These are phyloP conservation scores for Aporophyla nigra DNA, from an alignment of 2,888 invertebrate species.

Conservation along the genomic window DNA sequence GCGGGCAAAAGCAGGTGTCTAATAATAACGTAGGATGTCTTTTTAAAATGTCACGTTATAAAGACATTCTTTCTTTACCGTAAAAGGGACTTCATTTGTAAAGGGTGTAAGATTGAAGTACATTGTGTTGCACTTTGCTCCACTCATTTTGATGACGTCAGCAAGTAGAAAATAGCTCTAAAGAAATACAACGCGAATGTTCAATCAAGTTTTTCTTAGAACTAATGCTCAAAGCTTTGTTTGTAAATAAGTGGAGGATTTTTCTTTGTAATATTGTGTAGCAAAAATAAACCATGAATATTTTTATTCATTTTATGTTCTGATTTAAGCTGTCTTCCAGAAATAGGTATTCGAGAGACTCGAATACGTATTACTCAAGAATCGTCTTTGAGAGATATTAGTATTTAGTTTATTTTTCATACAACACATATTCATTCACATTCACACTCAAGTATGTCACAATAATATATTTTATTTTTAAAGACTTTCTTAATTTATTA, in stretches of 20 bases:
- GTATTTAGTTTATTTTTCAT: no score
- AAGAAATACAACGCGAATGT: constrained; percentile 33
- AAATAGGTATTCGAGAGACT: no score
- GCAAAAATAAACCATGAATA: background rate
- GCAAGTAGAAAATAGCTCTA: constrained; percentile 24
- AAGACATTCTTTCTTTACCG: constrained; percentile 5
- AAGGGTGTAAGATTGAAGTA: constrained; percentile 26
- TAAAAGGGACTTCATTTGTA: constrained; percentile 41
- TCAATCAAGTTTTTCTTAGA: constrained; percentile 34
- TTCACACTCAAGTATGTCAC: no score
- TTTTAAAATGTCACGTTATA: background rate
- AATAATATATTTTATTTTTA: no score
- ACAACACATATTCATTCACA: no score
- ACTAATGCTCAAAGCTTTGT: constrained; percentile 9
- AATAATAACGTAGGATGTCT: background rate
- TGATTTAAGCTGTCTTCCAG: background rate
- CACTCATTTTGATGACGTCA: constrained; percentile 48
- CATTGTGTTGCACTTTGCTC: constrained; percentile 53
- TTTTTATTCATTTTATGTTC: background rate
- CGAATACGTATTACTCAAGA: no score
- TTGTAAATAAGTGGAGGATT: background rate
- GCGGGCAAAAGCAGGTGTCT: no score
- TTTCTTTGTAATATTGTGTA: background rate
- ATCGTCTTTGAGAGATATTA: no score
- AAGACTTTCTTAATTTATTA: no score